Evolutionary conservation across 2,113 vertebrate species (phyloP).

Genomic region (Hucho hucho): DNA sequence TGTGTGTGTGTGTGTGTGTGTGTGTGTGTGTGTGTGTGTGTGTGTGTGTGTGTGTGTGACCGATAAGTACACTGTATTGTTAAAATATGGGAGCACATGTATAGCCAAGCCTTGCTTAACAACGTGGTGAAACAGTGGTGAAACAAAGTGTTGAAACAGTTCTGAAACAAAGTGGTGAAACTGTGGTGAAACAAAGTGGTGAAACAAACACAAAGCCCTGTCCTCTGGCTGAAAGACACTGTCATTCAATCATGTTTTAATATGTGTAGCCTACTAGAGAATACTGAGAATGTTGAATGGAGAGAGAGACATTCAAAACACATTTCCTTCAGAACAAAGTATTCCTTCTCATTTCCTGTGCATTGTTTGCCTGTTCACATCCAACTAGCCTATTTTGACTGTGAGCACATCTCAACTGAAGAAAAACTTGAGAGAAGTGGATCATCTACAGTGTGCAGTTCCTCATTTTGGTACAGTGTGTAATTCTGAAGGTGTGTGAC

Average conservation of each 20-base stretch:
- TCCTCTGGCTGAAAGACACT: slow-evolving; percentile 5
- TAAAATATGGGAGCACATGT: too few species aligned
- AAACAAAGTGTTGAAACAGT: too few species aligned
- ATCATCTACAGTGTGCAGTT: slow-evolving; percentile 56
- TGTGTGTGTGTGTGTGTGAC: too few species aligned
- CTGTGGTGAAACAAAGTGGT: too few species aligned
- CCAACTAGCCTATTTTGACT: slow-evolving; percentile 1
- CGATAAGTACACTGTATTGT: too few species aligned
- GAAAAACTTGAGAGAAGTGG: not conserved
- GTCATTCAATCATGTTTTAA: not conserved
- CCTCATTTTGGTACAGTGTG: slow-evolving; percentile 17
- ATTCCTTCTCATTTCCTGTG: not conserved
- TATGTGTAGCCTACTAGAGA: not conserved
- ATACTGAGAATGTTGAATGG: not conserved
- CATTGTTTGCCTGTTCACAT: not conserved
- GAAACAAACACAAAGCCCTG: slow-evolving; percentile 19
- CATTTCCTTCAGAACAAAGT: too few species aligned
- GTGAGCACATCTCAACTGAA: not conserved
- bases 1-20: too few species aligned
- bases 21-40: too few species aligned
- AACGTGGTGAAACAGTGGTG: too few species aligned
- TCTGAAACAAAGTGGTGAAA: too few species aligned
- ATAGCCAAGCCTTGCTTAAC: slow-evolving; percentile 17
- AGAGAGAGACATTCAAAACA: too few species aligned
- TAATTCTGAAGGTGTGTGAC: slow-evolving; percentile 60